phyloP scores from a whole-genome alignment of 2,888 invertebrate genomes.

The Pristionchus fissidentatus region DNA sequence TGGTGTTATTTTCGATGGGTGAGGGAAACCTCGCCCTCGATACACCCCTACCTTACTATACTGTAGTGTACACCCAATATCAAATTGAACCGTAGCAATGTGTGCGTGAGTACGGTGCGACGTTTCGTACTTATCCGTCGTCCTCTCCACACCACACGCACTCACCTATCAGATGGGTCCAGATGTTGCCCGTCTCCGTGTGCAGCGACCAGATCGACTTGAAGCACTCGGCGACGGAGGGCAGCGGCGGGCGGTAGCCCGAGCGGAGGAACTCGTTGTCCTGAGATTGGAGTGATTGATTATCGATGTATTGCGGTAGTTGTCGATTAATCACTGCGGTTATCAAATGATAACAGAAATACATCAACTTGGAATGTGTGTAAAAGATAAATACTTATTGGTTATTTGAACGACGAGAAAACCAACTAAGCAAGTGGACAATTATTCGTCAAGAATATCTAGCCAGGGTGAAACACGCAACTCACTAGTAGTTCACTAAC shows the following conservation, averaged over 20 bases:
- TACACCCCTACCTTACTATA: too few relatives aligned
- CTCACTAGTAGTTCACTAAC: too few relatives aligned
- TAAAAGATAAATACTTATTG: too few relatives aligned
- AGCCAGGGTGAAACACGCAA: background rate
- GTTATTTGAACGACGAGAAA: too few relatives aligned
- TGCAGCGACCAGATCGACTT: conserved; percentile 97
- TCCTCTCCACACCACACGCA: too few relatives aligned
- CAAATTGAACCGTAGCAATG: too few relatives aligned
- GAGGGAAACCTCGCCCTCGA: background rate
- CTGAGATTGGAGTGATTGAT: background rate
- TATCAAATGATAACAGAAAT: too few relatives aligned
- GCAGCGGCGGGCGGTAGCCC: conserved; percentile 95
- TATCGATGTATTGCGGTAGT: background rate
- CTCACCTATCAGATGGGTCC: conserved; percentile 90
- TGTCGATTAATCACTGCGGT: background rate
- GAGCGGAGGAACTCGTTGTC: conserved; percentile 73
- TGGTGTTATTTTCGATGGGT: background rate
- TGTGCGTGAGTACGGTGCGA: too few relatives aligned
- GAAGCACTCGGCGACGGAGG: conserved; percentile 96
- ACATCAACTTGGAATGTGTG: too few relatives aligned
- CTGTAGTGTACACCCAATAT: too few relatives aligned
- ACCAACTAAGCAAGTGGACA: background rate
- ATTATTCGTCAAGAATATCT: background rate
- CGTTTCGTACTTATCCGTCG: too few relatives aligned
- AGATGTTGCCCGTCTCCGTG: conserved; percentile 99